Conservation (phyloP, 37 sponge, comb jelly and placozoan species). For the Chondrosia reniformis region DNA sequence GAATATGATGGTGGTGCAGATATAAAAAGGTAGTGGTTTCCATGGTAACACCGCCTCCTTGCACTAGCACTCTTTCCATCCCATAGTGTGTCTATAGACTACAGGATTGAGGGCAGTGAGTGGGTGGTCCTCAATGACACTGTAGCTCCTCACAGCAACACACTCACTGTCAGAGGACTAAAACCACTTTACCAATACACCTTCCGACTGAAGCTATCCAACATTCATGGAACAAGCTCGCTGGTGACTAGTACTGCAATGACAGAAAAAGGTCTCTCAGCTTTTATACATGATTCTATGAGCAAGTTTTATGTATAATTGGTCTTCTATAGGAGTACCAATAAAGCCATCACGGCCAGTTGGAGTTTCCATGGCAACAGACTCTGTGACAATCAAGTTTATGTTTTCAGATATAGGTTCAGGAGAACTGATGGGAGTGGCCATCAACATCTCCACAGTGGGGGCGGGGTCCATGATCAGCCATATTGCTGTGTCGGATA, state of each 20-base stretch:
- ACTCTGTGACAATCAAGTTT: neutral
- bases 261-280: no score
- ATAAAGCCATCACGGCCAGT: neutral
- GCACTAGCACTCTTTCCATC: no score
- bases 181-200: neutral
- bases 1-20: slow-evolving; percentile 28
- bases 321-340: neutral
- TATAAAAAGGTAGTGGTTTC: neutral
- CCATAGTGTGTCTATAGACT: no score
- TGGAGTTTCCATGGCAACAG: no score
- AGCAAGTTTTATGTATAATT: no score
- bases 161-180: slow-evolving; percentile 11
- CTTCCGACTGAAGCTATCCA: neutral
- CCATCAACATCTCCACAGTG: neutral
- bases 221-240: neutral
- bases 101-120: no score
- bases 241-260: no score
- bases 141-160: no score
- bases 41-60: neutral
- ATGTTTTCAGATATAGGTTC: neutral
- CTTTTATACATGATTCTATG: no score
- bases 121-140: no score
- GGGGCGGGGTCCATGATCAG: no score
- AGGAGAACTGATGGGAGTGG: neutral
- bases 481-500: neutral